phyloP scores from a whole-genome alignment of 2,888 invertebrate species.

The Trisateles emortualis region DNA sequence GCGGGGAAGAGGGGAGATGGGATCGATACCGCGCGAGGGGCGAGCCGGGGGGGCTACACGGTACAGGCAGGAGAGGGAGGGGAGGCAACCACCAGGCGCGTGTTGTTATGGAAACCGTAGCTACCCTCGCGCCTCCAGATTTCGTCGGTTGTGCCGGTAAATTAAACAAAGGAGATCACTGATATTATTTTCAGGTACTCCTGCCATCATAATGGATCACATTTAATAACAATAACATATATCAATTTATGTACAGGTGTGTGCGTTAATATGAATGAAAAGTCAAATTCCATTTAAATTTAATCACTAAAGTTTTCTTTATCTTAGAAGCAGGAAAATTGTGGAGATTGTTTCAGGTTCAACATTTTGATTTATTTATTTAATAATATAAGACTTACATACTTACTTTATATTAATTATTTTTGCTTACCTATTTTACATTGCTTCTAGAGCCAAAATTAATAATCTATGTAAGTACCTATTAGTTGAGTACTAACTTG shows the following conservation, averaged over 20 bases:
- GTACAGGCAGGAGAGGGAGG: slow-evolving; percentile 43
- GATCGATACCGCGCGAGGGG: slow-evolving; percentile 55
- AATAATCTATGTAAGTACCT: neutral
- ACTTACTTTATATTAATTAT: too few species aligned
- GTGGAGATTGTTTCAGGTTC: too few species aligned
- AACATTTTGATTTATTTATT: too few species aligned
- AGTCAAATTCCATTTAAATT: too few species aligned
- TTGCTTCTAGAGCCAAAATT: too few species aligned
- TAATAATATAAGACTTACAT: too few species aligned
- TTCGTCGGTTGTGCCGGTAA: slow-evolving; percentile 81
- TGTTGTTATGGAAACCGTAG: slow-evolving; percentile 85
- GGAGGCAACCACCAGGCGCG: slow-evolving; percentile 71
- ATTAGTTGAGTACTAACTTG: neutral
- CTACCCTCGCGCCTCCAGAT: slow-evolving; percentile 83
- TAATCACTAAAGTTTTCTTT: too few species aligned
- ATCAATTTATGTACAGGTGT: neutral
- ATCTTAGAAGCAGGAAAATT: too few species aligned
- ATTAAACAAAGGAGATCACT: slow-evolving; percentile 82
- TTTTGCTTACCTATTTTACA: too few species aligned
- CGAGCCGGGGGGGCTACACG: slow-evolving; percentile 61
- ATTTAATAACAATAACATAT: slow-evolving; percentile 26
- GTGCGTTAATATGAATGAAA: neutral
- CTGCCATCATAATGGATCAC: slow-evolving; percentile 30
- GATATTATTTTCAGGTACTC: slow-evolving; percentile 67
- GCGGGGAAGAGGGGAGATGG: slow-evolving; percentile 59